Conservation (phyloP, 53 echinoderm and acorn worm species). For the Paracentrotus lividus region DNA sequence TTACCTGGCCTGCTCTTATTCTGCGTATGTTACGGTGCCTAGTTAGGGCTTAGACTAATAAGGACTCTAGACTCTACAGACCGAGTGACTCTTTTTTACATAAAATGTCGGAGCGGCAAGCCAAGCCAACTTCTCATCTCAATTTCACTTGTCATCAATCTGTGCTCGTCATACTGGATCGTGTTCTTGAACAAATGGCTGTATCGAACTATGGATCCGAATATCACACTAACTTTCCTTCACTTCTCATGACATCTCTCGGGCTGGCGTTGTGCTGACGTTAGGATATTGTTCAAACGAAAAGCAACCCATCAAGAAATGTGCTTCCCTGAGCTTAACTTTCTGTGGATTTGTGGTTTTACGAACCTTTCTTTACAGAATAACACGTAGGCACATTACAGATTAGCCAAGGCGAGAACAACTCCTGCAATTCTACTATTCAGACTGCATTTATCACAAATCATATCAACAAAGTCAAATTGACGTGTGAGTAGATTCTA, state of each 20-base stretch:
- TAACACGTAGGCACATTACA: conserved; percentile 97
- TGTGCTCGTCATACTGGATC: conserved; percentile 87
- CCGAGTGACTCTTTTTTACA: neutral
- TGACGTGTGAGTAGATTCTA: conserved; percentile 87
- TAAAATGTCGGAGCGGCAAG: conserved; percentile 24
- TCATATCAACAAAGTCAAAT: conserved; percentile 83
- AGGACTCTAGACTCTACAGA: too few relatives aligned
- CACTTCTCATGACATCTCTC: conserved; percentile 86
- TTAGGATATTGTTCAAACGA: conserved; percentile 87
- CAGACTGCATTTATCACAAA: conserved; percentile 85
- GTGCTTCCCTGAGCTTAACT: conserved; percentile 88
- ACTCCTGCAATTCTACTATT: conserved; percentile 94
- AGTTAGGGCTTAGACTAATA: too few relatives aligned
- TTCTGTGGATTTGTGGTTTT: conserved; percentile 99
- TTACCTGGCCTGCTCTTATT: too few relatives aligned
- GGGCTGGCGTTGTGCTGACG: conserved; percentile 79
- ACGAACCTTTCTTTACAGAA: conserved; percentile 94
- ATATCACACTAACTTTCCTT: conserved; percentile 91
- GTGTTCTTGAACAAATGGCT: conserved; percentile 98
- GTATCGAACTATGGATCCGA: conserved; percentile 93
- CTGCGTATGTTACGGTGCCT: too few relatives aligned
- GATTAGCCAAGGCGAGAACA: conserved; percentile 97
- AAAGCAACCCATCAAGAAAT: conserved; percentile 79
- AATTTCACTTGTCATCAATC: conserved; percentile 80
- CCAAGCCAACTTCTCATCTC: conserved; percentile 64